These are phyloP conservation scores for Gavia stellata DNA, from an alignment of 2,113 vertebrate species.

Conservation along the genomic window DNA sequence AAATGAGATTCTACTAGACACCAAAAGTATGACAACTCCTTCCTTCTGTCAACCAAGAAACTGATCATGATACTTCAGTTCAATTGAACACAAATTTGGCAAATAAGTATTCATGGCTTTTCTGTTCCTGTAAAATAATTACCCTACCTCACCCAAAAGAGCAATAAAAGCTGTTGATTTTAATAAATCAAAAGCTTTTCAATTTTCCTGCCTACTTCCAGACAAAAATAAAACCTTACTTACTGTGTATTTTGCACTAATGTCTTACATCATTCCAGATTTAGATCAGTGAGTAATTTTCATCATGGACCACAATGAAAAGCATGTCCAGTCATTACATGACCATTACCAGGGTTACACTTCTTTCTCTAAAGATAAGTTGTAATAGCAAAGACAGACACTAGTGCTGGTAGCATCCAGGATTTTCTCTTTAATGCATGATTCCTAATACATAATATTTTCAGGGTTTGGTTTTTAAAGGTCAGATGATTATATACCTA, in stretches of 20 bases:
- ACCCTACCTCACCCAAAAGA: neutral
- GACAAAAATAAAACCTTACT: neutral
- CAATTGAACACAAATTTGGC: neutral
- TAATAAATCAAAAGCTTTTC: neutral
- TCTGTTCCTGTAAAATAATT: neutral
- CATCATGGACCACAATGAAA: neutral
- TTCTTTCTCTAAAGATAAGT: neutral
- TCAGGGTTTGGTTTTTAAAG: neutral
- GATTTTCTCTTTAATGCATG: neutral
- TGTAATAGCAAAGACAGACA: neutral
- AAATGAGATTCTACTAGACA: neutral
- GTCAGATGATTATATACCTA: neutral
- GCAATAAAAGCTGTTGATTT: neutral
- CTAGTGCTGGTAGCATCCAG: neutral
- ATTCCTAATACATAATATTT: neutral
- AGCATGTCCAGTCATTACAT: neutral
- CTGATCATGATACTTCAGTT: neutral
- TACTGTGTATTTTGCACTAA: neutral
- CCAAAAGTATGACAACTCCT: neutral
- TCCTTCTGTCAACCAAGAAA: neutral
- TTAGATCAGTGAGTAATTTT: neutral
- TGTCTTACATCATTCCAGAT: neutral
- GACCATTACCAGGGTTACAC: neutral
- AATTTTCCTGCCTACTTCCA: neutral
- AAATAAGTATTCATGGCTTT: neutral